Evolutionary conservation across 2,797 vertebrate species (phyloP), one percentile per base, ranked within the genome.

Genomic region (Coregonus ussuriensis): DNA sequence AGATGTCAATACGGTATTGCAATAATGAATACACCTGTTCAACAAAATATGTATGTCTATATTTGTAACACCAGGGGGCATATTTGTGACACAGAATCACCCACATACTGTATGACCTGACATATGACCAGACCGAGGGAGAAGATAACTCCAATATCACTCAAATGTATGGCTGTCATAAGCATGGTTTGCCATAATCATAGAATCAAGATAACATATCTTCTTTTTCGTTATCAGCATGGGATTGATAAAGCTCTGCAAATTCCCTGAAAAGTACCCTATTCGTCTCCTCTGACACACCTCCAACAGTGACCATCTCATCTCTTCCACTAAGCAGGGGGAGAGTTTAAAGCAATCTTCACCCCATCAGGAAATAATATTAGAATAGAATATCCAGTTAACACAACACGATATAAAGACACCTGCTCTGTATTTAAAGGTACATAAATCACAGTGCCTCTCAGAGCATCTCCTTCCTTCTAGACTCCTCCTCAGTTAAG

Each of bases 401-500:
- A 52, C 18, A 29, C 21, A 25, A 21, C 11, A 52, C 29, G 33
- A 71, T n/a, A 29, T 11, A 21, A n/a, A 71, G 69, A 52, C 25
- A 71, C 41, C 6, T 59, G 4, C 6, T 59, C 18, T 69, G 35
- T 2, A 52, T 52, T 25, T 15, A 18, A 29, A 47, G 21, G 3
- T 51, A 47, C 68, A 47, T 1, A 25, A 71, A 52, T 47, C 18
- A 51, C 18, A 21, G 7, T 18, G 25, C 13, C 4, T 56, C 1
- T 77, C 14, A 11, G 4, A 31, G 6, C 21, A n/a, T 3, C 18
- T 4, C 47, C 65, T 31, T 31, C 51, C 13, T 68, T 56, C 62
- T 25, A 79, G 71, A 79, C 77, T 80, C 74, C 56, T 63, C 76
- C 82, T 77, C 69, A 41, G n/a, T 1, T 2, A 1, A 0, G 3